Base-by-base conservation (phyloP, 2,888 invertebrate species). In the Cryptops parisi region DNA sequence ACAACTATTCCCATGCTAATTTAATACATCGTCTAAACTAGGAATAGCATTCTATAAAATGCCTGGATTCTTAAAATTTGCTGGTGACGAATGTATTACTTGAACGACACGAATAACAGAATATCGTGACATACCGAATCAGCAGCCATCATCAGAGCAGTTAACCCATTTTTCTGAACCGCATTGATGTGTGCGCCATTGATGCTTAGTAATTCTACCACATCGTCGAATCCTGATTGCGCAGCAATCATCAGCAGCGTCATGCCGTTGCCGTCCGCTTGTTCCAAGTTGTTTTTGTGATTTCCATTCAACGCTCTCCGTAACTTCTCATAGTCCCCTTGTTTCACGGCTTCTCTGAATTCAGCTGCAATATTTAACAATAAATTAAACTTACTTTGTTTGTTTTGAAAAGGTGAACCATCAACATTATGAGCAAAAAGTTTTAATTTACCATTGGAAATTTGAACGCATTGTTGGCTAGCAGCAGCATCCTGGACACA, bases 101-200 rank as follows among this genome's bases (percentile, higher is more conserved):
- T n/a, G n/a, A n/a, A n/a, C n/a, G n/a, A n/a, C n/a, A n/a, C n/a
- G n/a, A n/a, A n/a, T n/a, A 27, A 55, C 27, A 40, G n/a, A 40
- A 33, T 23, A 26, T 47, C 15, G 26, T 48, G 24, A 40, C 54
- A 57, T 49, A 64, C 64, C 58, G 62, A 56, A 47, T 64, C 62
- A 26, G 58, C 58, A 19, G 68, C 67, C 43, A 64, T 57, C 64
- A 67, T 67, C 5, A 68, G 61, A 3, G 67, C 62, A n/a, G 67
- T 65, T 6, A 57, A 59, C 6, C 67, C 67, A 58, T 64, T 64
- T 48, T 60, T 63, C 54, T 62, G 61, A 44, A 60, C 60, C 3
- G 63, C 61, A 59, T 68, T 65, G 19, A 67, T 60, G 46, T 64
- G 60, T 4, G 64, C 65, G n/a, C 63, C 63, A 56, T 64, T 60